phyloP scores from a whole-genome alignment of 1,140 invertebrate species.

The Bombus polaris region DNA sequence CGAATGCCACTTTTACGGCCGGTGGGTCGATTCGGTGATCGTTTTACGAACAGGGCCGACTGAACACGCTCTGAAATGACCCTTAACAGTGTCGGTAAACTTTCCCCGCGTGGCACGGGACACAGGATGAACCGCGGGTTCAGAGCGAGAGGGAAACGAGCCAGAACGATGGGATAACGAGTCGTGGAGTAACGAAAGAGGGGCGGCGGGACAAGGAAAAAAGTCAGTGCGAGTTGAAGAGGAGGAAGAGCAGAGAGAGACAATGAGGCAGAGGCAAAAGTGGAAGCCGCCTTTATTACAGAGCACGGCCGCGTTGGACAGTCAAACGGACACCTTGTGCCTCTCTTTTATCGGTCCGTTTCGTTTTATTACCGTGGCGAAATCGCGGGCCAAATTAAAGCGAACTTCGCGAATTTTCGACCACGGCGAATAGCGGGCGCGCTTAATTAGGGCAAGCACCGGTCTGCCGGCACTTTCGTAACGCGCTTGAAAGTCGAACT shows the following conservation, averaged over 20 bases:
- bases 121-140: conserved; percentile 22
- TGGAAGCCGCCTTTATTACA: conserved; percentile 75
- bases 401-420: conserved; percentile 58
- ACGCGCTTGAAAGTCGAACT: not conserved
- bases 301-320: conserved; percentile 70
- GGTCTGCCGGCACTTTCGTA: conserved; percentile 8
- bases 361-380: conserved; percentile 70
- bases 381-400: conserved; percentile 65
- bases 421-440: conserved; percentile 38
- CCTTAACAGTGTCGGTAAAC: conserved; percentile 60
- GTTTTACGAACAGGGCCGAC: conserved; percentile 55
- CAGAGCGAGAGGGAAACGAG: conserved; percentile 26
- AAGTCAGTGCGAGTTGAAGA: not conserved
- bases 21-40: conserved; percentile 37
- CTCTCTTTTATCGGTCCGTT: conserved; percentile 71
- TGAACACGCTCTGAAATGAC: conserved; percentile 48
- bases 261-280: conserved; percentile 64
- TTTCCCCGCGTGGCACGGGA: conserved; percentile 48
- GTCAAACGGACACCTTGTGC: conserved; percentile 73
- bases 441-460: conserved; percentile 57
- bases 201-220: not conserved
- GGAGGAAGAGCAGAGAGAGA: conserved; percentile 24
- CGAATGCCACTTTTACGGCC: conserved; percentile 51
- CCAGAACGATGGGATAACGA: conserved; percentile 60
- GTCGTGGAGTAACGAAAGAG: conserved; percentile 43